Base-by-base conservation (phyloP, 2,888 invertebrate genomes). In the Chrysolina oricalcia region DNA sequence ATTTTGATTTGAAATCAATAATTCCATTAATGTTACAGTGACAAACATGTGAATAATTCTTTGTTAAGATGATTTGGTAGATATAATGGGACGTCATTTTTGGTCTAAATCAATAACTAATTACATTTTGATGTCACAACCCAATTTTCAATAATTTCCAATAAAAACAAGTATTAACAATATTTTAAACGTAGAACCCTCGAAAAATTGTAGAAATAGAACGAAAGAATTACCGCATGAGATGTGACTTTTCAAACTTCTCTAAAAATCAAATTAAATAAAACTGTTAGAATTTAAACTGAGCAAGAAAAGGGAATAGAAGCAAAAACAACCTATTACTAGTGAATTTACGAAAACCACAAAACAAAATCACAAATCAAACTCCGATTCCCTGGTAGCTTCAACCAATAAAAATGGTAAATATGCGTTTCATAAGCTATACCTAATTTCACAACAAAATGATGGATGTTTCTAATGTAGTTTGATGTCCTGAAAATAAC, bases 221-320 rank as follows among this genome's bases (percentile, higher is more conserved):
- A 84, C 83, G 83, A 79, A 48, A 64, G 53, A 70, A 41, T 48
- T 43, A 67, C 64, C 72, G 43, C 48, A 75, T 75, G 75, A 87
- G 87, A 88, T 87, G 88, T 87, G 87, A 87, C 84, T 84, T 87
- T 87, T 84, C 83, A 79, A 69, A 53, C 56, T 63, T 15, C 8
- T 68, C 19, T 13, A 74, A 65, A 73, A 70, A 56, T 70, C 72
- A 76, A 74, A 75, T 70, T 78, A 56, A 35, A 56, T 8, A 35
- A 43, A 63, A 59, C 76, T 80, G 62, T 73, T 74, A 70, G 73
- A 72, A 77, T 48, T 19, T 19, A 67, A 40, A n/a, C 35, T 48
- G 17, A n/a, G 9, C 50, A 46, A 79, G 64, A 74, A 78, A 75
- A 86, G 86, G 87, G 87, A 87, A 87, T 87, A 87, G 87, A 86